phyloP scores from a whole-genome alignment of 2,888 invertebrate genomes.

The Prosapia bicincta region DNA sequence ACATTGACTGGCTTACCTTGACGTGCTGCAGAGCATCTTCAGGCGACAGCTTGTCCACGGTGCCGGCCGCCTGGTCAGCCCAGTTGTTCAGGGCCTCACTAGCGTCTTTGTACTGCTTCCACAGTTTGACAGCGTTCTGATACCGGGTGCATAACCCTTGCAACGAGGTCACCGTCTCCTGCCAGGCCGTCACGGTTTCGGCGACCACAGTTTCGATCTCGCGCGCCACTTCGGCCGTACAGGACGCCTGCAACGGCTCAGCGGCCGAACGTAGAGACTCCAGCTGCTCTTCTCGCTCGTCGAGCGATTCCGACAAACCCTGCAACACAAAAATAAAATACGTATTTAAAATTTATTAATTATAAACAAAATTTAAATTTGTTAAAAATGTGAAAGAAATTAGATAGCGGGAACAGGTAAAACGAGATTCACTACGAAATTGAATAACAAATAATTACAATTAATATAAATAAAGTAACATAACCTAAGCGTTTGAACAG shows the following conservation, averaged over 20 bases:
- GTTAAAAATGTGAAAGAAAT: too few species aligned
- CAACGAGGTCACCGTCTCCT: conserved; percentile 73
- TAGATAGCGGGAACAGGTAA: too few species aligned
- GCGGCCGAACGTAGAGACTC: conserved; percentile 68
- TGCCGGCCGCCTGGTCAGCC: conserved; percentile 72
- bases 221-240: conserved; percentile 67
- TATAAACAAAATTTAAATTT: too few species aligned
- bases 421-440: too few species aligned
- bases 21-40: conserved; percentile 67
- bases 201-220: conserved; percentile 71
- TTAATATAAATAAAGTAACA: too few species aligned
- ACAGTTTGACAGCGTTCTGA: conserved; percentile 75
- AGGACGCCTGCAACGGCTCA: conserved; percentile 65
- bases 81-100: conserved; percentile 71
- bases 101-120: conserved; percentile 77
- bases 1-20: conserved; percentile 56
- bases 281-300: conserved; percentile 64
- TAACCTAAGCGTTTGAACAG: too few species aligned
- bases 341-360: too few species aligned
- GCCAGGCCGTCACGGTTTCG: conserved; percentile 75
- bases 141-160: conserved; percentile 73
- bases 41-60: conserved; percentile 65
- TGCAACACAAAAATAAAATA: conserved; percentile 44
- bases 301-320: conserved; percentile 74
- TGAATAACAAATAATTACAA: too few species aligned